A percentile compares a stretch with the other conserved stretches of the same genome.
These are phyloP conservation scores for Acromyrmex charruanus DNA, from an alignment of 1,140 invertebrate genomes.

Conservation along the genomic window DNA sequence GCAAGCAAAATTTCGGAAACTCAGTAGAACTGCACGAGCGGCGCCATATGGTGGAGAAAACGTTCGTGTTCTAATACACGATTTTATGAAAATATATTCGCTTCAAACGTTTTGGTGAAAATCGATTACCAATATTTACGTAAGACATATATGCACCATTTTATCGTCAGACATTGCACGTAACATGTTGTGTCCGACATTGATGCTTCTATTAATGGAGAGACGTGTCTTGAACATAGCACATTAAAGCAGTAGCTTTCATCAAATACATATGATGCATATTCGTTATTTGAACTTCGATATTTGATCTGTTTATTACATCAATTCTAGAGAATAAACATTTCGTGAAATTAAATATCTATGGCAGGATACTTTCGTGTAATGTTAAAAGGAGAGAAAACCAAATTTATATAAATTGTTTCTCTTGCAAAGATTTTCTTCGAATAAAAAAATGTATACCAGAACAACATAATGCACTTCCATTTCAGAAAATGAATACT, in stretches of 20 bases:
- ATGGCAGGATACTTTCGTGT: background rate
- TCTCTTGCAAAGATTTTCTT: background rate
- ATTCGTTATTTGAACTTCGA: background rate
- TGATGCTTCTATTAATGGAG: background rate
- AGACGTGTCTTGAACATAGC: background rate
- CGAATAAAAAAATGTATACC: background rate
- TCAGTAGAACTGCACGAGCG: constrained; percentile 7
- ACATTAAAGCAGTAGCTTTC: background rate
- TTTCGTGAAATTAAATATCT: background rate
- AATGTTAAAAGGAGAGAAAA: constrained; percentile 7
- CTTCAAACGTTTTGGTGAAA: background rate
- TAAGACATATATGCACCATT: background rate
- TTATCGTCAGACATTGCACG: background rate
- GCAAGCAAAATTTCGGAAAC: constrained; percentile 19
- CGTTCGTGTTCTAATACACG: constrained; percentile 33
- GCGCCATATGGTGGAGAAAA: constrained; percentile 60
- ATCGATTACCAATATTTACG: constrained; percentile 15
- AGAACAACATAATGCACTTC: background rate
- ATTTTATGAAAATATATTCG: constrained; percentile 40
- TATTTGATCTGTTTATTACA: constrained; percentile 7
- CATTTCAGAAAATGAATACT: background rate
- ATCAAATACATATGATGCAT: background rate
- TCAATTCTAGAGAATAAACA: constrained; percentile 2
- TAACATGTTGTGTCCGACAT: background rate
- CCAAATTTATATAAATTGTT: background rate